Evolutionary conservation across 2,888 invertebrate species (phyloP), one percentile per base, ranked within the genome.

Genomic region (Idaea biselata): DNA sequence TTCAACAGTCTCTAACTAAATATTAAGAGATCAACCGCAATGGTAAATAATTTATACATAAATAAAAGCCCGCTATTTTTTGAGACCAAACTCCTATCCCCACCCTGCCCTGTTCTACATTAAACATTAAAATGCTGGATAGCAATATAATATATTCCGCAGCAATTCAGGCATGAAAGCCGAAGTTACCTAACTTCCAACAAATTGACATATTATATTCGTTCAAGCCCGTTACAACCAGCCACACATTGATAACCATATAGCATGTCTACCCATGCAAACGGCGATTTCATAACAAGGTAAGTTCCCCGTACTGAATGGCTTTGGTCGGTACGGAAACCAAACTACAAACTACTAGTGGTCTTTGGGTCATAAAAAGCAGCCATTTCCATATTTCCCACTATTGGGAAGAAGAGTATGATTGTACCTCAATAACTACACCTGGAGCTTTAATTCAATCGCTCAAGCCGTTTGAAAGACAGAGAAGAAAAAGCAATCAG

Each of bases 241-340:
- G 44, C 44, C 44, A 44, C 44, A 44, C 44, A 44, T 44, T 11
- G 14, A 44, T 44, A 44, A 7, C 11, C 14, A 11, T 44, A 44
- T 44, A 44, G 44, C 44, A 44, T 44, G 44, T 44, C 44, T 44
- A 44, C 44, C 44, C 44, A 44, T 44, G 44, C 44, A 44, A 44
- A 44, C 44, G 44, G 7, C 14, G 44, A 14, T 44, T 44, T 44
- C 44, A 44, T 44, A 44, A 44, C 44, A 44, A 44, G 2, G 44
- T 14, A 44, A 44, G 14, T 8, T 44, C 11, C 44, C 44, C 8
- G 44, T 44, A 44, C 33, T 33, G 44, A 44, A 14, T 11, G 44
- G 44, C 3, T 44, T 44, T 1, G 11, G 11, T 44, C 11, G 44
- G 44, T 44, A 44, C 44, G 44, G 44, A 44, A 44, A 44, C 11